Percentiles rank a stretch among this genome's conserved stretches.
These are phyloP conservation scores for Trachops cirrhosus DNA, from an alignment of 2,797 vertebrate genomes.

Conservation along the genomic window DNA sequence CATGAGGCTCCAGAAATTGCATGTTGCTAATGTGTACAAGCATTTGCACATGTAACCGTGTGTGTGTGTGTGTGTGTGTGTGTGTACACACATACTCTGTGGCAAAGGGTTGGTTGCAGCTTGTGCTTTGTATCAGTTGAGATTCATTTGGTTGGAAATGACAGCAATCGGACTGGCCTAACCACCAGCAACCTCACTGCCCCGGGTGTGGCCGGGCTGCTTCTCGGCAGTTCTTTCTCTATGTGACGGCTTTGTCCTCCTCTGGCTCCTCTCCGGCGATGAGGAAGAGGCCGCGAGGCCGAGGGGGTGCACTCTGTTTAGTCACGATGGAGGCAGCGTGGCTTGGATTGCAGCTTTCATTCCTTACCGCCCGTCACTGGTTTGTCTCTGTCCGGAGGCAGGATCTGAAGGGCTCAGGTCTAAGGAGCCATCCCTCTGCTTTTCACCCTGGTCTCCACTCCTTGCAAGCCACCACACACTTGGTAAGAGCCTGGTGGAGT, in stretches of 20 bases:
- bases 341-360: too few relatives aligned
- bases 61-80: background rate
- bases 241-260: background rate
- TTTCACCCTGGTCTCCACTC: background rate
- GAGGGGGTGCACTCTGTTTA: background rate
- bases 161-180: background rate
- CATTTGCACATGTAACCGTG: background rate
- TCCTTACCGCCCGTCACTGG: background rate
- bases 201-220: background rate
- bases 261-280: background rate
- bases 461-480: background rate
- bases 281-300: background rate
- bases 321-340: background rate
- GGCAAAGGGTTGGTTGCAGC: background rate
- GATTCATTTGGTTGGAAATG: background rate
- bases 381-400: background rate
- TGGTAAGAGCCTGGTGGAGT: background rate
- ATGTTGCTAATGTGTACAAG: background rate
- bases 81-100: background rate
- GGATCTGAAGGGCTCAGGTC: background rate
- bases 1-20: background rate
- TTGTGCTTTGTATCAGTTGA: background rate
- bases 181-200: background rate
- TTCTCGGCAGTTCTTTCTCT: background rate
- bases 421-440: background rate